A percentile compares a stretch with the other conserved stretches of the same genome.
Conservation (phyloP, 2,888 invertebrate genomes). For the Himalopsyche anomala region DNA sequence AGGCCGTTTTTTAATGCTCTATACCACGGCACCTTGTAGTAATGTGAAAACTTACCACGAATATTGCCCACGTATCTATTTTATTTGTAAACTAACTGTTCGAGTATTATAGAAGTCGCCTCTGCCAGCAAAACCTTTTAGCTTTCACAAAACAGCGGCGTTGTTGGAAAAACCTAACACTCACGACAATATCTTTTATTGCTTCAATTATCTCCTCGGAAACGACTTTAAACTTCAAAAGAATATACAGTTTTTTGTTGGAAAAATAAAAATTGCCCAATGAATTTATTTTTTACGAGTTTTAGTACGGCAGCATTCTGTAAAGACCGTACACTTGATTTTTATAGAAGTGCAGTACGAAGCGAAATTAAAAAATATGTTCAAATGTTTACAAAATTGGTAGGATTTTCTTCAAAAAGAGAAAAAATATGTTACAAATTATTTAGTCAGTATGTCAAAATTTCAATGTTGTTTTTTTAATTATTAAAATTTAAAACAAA, state of each 20-base stretch:
- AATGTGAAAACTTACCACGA: neutral
- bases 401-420: too few relatives aligned
- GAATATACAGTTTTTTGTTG: conserved; percentile 14
- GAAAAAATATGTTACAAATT: too few relatives aligned
- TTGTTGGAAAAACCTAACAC: conserved; percentile 21
- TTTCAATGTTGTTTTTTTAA: too few relatives aligned
- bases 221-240: conserved; percentile 21
- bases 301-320: neutral
- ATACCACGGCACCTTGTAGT: neutral
- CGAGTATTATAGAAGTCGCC: conserved; percentile 21
- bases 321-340: too few relatives aligned
- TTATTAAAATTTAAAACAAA: too few relatives aligned
- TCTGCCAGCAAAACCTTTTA: conserved; percentile 44
- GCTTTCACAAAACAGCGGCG: conserved; percentile 32
- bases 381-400: too few relatives aligned
- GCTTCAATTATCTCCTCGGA: conserved; percentile 45
- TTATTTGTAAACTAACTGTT: conserved; percentile 34
- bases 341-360: too few relatives aligned
- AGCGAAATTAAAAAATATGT: too few relatives aligned
- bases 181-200: conserved; percentile 45
- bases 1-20: neutral
- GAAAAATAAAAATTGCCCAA: conserved; percentile 10
- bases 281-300: neutral
- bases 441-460: too few relatives aligned
- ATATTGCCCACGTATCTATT: conserved; percentile 25